Evolutionary conservation across 2,797 vertebrate species (phyloP), one percentile per base, ranked within the genome.

Genomic region (Mus minutoides): DNA sequence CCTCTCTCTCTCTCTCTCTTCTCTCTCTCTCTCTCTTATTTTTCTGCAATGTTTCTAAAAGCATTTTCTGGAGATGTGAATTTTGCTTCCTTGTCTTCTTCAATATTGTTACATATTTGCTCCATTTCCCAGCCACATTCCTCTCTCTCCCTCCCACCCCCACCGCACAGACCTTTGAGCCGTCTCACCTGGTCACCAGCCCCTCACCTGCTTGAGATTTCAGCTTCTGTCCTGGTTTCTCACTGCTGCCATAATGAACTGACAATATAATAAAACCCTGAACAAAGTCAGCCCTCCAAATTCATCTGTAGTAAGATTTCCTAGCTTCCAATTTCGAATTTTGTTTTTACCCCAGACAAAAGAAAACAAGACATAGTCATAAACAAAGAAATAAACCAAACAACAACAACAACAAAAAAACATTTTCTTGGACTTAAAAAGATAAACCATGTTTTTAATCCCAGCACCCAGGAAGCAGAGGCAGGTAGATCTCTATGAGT

Each of bases 301-400:
- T 40, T 17, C 14, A 31, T 93, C 56, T 79, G 62, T 4, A 6
- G 43, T 14, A 29, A 19, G 46, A 11, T 89, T 92, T 91, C n/a
- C 17, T 75, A 79, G 58, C 26, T 76, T 58, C 12, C 49, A 1
- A 37, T 79, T 52, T 54, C 64, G 37, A 95, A 64, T 94, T 16
- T 58, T 46, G n/a, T n/a, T 85, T 46, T 85, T 88, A 52, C 54
- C 19, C 7, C 77, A 93, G 92, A 67, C 40, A 85, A 94, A 94
- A 58, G 40, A 92, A 94, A 91, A n/a, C 21, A 37, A 73, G 31
- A 75, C 26, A 62, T 40, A 84, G 14, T 5, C 26, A 43, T 37
- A 40, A 19, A 87, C n/a, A 56, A n/a, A 73, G 9, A 56, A 37
- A 26, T 34, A 11, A 17, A 21, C 14, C 13, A 31, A 43, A 56